Evolutionary conservation across 2,797 vertebrate genomes (phyloP).

Genomic region (Oreonectes daqikongensis): DNA sequence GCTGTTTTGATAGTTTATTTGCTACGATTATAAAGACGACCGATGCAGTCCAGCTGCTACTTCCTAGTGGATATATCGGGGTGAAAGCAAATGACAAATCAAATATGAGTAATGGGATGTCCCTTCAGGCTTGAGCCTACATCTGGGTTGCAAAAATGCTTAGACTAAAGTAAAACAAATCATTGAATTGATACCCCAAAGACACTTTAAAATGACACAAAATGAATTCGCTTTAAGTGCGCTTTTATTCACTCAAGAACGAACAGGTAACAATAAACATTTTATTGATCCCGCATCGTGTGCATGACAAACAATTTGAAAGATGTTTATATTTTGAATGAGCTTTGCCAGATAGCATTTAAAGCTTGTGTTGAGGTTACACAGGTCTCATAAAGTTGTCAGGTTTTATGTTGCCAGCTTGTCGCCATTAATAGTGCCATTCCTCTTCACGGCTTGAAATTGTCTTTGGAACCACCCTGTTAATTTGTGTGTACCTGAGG

Average conservation of each 20-base stretch:
- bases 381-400: slow-evolving; percentile 37
- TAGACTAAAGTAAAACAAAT: neutral
- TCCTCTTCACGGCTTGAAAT: slow-evolving; percentile 22
- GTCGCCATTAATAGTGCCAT: slow-evolving; percentile 16
- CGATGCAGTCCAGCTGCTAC: neutral
- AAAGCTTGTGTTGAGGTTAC: neutral
- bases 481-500: slow-evolving; percentile 46
- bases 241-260: neutral
- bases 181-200: neutral
- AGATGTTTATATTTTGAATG: slow-evolving; percentile 6
- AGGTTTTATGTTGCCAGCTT: slow-evolving; percentile 35
- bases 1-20: neutral
- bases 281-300: slow-evolving; percentile 21
- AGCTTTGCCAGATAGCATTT: slow-evolving; percentile 14
- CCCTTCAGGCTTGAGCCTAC: neutral
- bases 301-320: slow-evolving; percentile 27
- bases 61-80: neutral
- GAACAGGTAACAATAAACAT: neutral
- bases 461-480: slow-evolving; percentile 24
- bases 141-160: neutral
- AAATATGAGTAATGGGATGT: neutral
- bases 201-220: neutral
- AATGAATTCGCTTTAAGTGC: neutral
- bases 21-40: neutral
- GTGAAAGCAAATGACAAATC: neutral